A percentile compares a stretch with the other conserved stretches of the same genome.
Conservation (phyloP, 2,888 invertebrate genomes). For the Shargacucullia verbasci region DNA sequence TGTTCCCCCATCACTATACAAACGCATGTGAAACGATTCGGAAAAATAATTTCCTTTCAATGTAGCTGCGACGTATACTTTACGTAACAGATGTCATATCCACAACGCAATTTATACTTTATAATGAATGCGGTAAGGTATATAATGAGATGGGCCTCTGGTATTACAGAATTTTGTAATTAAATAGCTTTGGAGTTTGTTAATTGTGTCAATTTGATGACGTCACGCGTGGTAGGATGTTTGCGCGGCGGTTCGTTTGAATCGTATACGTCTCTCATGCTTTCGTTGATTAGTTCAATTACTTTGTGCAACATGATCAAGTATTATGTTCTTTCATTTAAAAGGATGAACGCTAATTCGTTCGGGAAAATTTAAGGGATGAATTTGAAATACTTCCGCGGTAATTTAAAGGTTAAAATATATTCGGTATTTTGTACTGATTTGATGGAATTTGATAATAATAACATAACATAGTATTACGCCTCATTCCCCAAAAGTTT, state of each 20-base stretch:
- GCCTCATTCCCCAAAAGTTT: too few species aligned
- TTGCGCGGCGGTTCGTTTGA: slow-evolving; percentile 41
- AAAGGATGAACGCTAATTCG: neutral
- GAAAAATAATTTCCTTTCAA: slow-evolving; percentile 69
- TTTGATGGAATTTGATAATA: too few species aligned
- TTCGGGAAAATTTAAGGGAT: neutral
- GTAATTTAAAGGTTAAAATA: too few species aligned
- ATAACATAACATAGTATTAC: too few species aligned
- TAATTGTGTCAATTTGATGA: slow-evolving; percentile 57
- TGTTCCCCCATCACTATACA: slow-evolving; percentile 46
- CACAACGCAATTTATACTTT: slow-evolving; percentile 51
- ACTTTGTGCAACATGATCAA: slow-evolving; percentile 48
- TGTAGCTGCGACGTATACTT: slow-evolving; percentile 49
- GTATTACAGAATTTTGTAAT: slow-evolving; percentile 45
- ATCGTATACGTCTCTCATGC: slow-evolving; percentile 22
- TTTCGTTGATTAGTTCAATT: slow-evolving; percentile 51
- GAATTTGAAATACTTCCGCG: too few species aligned
- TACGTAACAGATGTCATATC: slow-evolving; percentile 51
- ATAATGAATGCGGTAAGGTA: slow-evolving; percentile 35
- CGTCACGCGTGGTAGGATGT: slow-evolving; percentile 47
- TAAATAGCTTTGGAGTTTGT: slow-evolving; percentile 53
- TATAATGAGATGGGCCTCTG: slow-evolving; percentile 33
- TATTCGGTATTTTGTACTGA: too few species aligned
- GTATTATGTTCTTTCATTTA: slow-evolving; percentile 30
- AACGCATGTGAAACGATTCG: slow-evolving; percentile 61